Conservation (phyloP, 2,113 vertebrate species). For the Platichthys flesus region DNA sequence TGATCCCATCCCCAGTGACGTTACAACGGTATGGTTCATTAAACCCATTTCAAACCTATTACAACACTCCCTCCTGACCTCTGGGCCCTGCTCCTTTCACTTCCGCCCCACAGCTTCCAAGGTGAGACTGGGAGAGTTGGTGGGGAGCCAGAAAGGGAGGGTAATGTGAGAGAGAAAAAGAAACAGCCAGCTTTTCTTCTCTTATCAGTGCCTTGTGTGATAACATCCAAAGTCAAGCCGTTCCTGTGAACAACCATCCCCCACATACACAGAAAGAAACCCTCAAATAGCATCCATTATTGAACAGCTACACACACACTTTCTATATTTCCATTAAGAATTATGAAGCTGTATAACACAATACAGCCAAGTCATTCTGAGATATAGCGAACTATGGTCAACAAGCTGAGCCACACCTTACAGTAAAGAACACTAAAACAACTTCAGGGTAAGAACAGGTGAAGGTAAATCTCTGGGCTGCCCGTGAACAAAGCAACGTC, state of each 20-base stretch:
- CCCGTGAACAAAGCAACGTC: not conserved
- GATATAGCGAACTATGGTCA: not conserved
- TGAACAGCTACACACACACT: not conserved
- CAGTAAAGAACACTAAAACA: not conserved
- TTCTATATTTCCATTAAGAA: not conserved
- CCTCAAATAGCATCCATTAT: constrained; percentile 15
- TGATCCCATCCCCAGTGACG: constrained; percentile 13
- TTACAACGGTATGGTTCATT: constrained; percentile 41
- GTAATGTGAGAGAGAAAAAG: constrained; percentile 1
- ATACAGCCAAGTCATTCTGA: not conserved
- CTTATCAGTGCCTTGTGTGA: constrained; percentile 63
- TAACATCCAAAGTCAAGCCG: constrained; percentile 58
- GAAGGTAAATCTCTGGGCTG: constrained; percentile 2
- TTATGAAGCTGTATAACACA: constrained; percentile 1
- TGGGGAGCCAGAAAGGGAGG: constrained; percentile 27
- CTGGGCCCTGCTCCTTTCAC: constrained; percentile 5
- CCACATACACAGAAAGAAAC: constrained; percentile 3
- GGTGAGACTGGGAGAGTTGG: constrained; percentile 47
- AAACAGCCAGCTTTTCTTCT: constrained; percentile 32
- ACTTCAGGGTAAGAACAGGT: not conserved
- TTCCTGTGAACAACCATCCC: constrained; percentile 22
- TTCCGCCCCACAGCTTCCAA: constrained; percentile 28
- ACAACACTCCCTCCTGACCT: constrained; percentile 46
- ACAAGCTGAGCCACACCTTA: too few species aligned
- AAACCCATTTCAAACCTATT: constrained; percentile 21